A percentile compares a stretch with the other conserved stretches of the same genome.
Evolutionary conservation across 2,888 invertebrate genomes (phyloP).

Genomic region (Orthonychiurus folsomi): DNA sequence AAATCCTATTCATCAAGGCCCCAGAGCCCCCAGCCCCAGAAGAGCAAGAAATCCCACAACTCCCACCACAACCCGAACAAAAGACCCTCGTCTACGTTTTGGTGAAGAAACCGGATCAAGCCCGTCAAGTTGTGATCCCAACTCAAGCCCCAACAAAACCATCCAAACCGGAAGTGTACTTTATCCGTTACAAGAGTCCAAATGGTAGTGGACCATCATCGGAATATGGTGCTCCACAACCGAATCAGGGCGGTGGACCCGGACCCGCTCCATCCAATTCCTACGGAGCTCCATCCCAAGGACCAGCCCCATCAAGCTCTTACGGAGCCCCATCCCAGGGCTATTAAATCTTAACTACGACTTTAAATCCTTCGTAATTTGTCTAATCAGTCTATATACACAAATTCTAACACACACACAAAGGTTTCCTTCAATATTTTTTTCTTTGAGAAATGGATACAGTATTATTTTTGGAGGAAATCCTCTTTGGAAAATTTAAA

Average conservation of each 20-base stretch:
- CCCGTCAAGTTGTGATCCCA: slow-evolving; percentile 65
- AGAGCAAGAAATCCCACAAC: slow-evolving; percentile 34
- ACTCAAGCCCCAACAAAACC: slow-evolving; percentile 71
- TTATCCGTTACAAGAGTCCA: slow-evolving; percentile 67
- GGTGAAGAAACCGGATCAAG: slow-evolving; percentile 78
- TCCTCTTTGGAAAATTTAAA: too few species aligned
- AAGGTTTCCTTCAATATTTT: too few species aligned
- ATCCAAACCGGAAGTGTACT: slow-evolving; percentile 81
- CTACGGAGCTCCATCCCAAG: slow-evolving; percentile 12
- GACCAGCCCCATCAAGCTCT: background rate
- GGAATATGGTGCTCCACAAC: slow-evolving; percentile 7
- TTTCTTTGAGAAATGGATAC: too few species aligned
- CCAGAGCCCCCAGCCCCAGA: slow-evolving; percentile 32
- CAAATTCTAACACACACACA: too few species aligned
- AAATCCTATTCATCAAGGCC: slow-evolving; percentile 73
- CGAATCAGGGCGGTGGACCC: slow-evolving; percentile 13
- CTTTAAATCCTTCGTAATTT: too few species aligned
- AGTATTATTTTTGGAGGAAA: too few species aligned
- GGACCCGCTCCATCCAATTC: slow-evolving; percentile 17
- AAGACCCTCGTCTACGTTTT: slow-evolving; percentile 56
- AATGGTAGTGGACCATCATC: slow-evolving; percentile 14
- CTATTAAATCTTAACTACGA: too few species aligned
- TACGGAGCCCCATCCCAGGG: background rate
- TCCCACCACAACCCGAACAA: slow-evolving; percentile 37
- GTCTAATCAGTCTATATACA: too few species aligned